Conservation (phyloP, 2,113 vertebrate genomes). For the Cochlearius cochlearius region DNA sequence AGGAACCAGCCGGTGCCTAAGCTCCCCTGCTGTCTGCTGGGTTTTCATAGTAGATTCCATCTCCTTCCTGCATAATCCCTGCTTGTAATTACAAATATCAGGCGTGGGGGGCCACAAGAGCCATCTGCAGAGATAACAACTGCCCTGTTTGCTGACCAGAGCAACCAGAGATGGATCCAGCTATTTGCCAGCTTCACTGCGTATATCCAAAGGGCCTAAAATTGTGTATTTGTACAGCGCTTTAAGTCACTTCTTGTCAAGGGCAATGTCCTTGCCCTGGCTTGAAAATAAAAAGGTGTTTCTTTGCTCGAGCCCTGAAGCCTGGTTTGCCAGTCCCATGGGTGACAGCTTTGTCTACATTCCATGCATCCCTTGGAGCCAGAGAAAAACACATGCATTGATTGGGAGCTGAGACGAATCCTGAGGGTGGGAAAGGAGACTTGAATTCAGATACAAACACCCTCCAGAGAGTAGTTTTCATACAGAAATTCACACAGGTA, state of each 20-base stretch:
- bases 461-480: neutral
- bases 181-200: neutral
- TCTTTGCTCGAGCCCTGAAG: neutral
- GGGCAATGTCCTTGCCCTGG: neutral
- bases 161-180: neutral
- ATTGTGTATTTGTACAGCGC: neutral
- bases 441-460: neutral
- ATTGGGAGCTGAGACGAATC: neutral
- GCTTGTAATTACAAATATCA: constrained; percentile 52
- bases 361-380: neutral
- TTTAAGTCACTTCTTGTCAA: neutral
- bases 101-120: neutral
- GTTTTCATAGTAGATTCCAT: constrained; percentile 1
- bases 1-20: constrained; percentile 22
- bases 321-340: neutral
- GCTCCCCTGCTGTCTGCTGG: neutral
- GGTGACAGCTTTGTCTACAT: neutral
- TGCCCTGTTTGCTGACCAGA: constrained; percentile 5
- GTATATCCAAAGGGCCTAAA: neutral
- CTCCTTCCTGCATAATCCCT: constrained; percentile 35
- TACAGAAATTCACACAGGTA: neutral
- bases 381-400: neutral
- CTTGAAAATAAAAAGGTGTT: neutral
- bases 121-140: neutral
- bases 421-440: neutral